Base-by-base conservation (phyloP, 2,113 vertebrate genomes). In the Sebastes fasciatus region DNA sequence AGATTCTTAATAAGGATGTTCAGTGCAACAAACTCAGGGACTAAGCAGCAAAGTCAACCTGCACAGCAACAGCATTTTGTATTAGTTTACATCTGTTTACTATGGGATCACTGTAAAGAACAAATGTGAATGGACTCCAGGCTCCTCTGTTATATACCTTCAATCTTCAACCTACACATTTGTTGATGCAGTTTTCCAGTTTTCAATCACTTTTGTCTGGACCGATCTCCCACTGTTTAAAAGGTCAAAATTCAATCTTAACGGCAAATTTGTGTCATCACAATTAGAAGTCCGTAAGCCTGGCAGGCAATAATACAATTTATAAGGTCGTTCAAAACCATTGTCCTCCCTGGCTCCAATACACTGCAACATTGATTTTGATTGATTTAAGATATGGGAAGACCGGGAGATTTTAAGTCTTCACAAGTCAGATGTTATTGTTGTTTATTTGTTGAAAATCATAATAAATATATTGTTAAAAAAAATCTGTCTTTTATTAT, bases 1-100 rank as follows among this genome's bases (percentile, higher is more conserved):
- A 49, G 19, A 55, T 23, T 64, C 66, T 51, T 45, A 48, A 40
- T 11, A 52, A 34, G 11, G n/a, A 43, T 45, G 4, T 0, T 11
- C 46, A 34, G 46, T 10, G 54, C n/a, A 65, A 61, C 6, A 68
- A 77, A 62, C 10, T 19, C 40, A 69, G 45, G 40, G 71, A 76
- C 23, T 6, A 46, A 57, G 45, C 19, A 4, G 9, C 11, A 67
- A 72, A 66, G 34, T 64, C n/a, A 21, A 6, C 16, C 64, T 49
- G 16, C 21, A 43, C 5, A 6, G 8, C 34, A 9, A 40, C 54
- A 40, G 10, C 26, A 1, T 19, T 13, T 51, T 66, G 45, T 68
- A 11, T 70, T 19, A 43, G 67, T 77, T 80, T 77, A 65, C 8
- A 23, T 54, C 14, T 64, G 45, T 80, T 51, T 34, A 49, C 16